phyloP scores from a whole-genome alignment of 2,888 invertebrate genomes.

The Endotricha flammealis region DNA sequence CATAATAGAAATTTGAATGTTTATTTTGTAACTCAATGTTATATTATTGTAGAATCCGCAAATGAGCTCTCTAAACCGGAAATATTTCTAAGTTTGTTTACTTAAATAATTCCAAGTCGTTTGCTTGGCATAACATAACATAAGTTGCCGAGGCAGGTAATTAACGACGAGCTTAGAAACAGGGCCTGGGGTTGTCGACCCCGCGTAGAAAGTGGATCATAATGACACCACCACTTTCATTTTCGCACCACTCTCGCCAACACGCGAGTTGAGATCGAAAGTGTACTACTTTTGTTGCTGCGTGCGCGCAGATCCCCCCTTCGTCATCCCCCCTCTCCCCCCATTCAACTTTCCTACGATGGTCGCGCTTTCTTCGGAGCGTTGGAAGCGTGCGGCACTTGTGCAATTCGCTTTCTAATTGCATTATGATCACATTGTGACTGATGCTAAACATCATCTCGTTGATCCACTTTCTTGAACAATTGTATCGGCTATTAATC shows the following conservation, averaged over 20 bases:
- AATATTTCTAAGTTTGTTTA: slow-evolving; percentile 8
- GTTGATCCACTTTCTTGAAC: slow-evolving; percentile 52
- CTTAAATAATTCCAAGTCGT: slow-evolving; percentile 13
- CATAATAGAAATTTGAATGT: no score
- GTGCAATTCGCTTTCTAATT: slow-evolving; percentile 76
- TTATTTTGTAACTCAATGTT: no score
- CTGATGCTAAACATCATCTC: slow-evolving; percentile 56
- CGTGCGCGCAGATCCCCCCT: slow-evolving; percentile 61
- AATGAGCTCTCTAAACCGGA: not conserved
- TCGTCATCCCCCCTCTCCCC: slow-evolving; percentile 19
- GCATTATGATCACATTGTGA: slow-evolving; percentile 69
- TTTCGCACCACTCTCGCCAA: slow-evolving; percentile 79
- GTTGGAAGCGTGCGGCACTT: slow-evolving; percentile 44
- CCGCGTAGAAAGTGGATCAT: slow-evolving; percentile 73
- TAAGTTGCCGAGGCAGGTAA: slow-evolving; percentile 29
- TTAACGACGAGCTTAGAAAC: slow-evolving; percentile 50
- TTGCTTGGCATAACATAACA: slow-evolving; percentile 14
- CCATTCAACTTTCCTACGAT: slow-evolving; percentile 65
- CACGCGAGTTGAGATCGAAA: slow-evolving; percentile 70
- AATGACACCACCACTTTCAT: slow-evolving; percentile 79
- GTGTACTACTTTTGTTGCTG: slow-evolving; percentile 72
- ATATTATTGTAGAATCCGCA: no score
- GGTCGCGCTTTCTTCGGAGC: slow-evolving; percentile 70
- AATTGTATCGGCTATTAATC: slow-evolving; percentile 36
- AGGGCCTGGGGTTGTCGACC: slow-evolving; percentile 62